These are phyloP conservation scores for Myoxocephalus aenaeus DNA, from an alignment of 2,797 vertebrate species.

Conservation along the genomic window DNA sequence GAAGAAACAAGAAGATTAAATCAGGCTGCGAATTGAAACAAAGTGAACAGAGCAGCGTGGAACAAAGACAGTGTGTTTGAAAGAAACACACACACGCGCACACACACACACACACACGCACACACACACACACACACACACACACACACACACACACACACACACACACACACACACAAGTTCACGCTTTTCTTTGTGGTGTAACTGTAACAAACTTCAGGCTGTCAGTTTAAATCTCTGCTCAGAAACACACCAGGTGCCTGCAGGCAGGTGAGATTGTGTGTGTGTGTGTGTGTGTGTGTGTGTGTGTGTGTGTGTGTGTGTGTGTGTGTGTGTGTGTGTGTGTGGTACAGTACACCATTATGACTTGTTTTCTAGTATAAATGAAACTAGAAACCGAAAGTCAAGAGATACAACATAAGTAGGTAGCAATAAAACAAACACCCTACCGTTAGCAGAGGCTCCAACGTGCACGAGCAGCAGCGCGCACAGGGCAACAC, in stretches of 20 bases:
- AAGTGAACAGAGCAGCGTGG: not conserved
- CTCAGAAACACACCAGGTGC: not conserved
- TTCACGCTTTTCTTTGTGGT: not conserved
- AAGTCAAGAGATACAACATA: not conserved
- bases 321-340: not conserved
- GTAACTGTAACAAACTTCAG: conserved; percentile 12
- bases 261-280: conserved; percentile 1
- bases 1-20: not conserved
- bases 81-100: not conserved
- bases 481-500: conserved; percentile 63
- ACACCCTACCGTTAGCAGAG: conserved; percentile 53
- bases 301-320: not conserved
- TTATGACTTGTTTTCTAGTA: not conserved
- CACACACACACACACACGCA: no score
- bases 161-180: no score
- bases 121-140: not conserved
- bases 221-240: not conserved
- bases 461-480: conserved; percentile 59
- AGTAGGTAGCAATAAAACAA: not conserved
- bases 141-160: no score
- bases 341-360: not conserved
- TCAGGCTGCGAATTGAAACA: not conserved
- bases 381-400: not conserved
- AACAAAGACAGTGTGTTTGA: not conserved
- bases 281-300: not conserved